phyloP scores from a whole-genome alignment of 2,113 vertebrate species.

The Odocoileus virginianus region DNA sequence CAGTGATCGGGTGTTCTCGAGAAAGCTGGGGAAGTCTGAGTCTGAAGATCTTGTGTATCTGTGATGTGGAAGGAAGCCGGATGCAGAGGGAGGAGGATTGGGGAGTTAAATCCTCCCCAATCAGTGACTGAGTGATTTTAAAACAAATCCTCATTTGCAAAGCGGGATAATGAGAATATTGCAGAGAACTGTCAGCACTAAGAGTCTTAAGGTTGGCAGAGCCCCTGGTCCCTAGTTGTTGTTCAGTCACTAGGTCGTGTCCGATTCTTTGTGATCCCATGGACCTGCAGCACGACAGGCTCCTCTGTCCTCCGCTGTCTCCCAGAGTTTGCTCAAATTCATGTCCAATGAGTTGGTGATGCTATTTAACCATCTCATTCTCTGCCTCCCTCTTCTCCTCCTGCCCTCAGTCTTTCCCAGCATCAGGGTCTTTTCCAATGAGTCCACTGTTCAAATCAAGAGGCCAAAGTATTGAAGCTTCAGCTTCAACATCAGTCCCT shows the following conservation, averaged over 20 bases:
- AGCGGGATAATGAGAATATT: background rate
- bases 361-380: background rate
- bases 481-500: background rate
- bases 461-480: background rate
- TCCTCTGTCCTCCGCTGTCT: background rate
- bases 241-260: background rate
- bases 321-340: background rate
- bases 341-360: background rate
- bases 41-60: background rate
- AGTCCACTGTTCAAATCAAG: background rate
- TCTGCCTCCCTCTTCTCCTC: background rate
- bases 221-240: background rate
- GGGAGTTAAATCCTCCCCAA: background rate
- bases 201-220: background rate
- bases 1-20: background rate
- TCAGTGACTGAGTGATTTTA: background rate
- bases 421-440: background rate
- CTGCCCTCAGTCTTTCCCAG: background rate
- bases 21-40: background rate
- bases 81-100: background rate
- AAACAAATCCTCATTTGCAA: background rate
- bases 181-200: background rate
- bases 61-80: background rate
- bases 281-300: background rate
- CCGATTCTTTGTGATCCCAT: background rate